phyloP scores from a whole-genome alignment of 2,888 invertebrate species.

The Megastigmus dorsalis region DNA sequence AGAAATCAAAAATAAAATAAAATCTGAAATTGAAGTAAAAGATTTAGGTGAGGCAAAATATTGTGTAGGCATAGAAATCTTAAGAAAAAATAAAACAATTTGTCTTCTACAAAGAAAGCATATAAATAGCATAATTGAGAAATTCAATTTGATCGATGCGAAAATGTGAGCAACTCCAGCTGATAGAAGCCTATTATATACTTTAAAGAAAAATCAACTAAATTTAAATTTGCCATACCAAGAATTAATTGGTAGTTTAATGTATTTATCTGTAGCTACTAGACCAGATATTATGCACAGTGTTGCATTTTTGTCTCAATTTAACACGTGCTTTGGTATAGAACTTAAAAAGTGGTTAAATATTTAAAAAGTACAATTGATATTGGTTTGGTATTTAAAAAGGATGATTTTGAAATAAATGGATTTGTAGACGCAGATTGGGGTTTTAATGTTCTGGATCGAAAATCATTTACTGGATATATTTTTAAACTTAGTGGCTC shows the following conservation, averaged over 20 bases:
- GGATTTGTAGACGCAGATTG: conserved; percentile 33
- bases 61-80: conserved; percentile 28
- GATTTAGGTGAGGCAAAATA: conserved; percentile 26
- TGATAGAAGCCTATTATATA: conserved; percentile 7
- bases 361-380: conserved; percentile 16
- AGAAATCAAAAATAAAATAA: conserved; percentile 20
- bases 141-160: conserved; percentile 33
- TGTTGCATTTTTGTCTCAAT: conserved; percentile 9
- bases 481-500: conserved; percentile 15
- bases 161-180: conserved; percentile 7
- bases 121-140: too few species aligned
- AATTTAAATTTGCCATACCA: conserved; percentile 6
- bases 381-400: conserved; percentile 15
- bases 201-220: not conserved
- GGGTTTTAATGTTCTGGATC: conserved; percentile 16
- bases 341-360: conserved; percentile 12
- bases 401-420: not conserved
- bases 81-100: conserved; percentile 12
- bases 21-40: conserved; percentile 19
- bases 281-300: too few species aligned
- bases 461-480: conserved; percentile 38
- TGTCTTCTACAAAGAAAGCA: too few species aligned
- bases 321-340: not conserved
- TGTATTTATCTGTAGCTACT: too few species aligned
- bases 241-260: conserved; percentile 10